A percentile compares a stretch with the other conserved stretches of the same genome.
Conservation (phyloP, 2,797 vertebrate genomes). For the Sitta carolinensis region DNA sequence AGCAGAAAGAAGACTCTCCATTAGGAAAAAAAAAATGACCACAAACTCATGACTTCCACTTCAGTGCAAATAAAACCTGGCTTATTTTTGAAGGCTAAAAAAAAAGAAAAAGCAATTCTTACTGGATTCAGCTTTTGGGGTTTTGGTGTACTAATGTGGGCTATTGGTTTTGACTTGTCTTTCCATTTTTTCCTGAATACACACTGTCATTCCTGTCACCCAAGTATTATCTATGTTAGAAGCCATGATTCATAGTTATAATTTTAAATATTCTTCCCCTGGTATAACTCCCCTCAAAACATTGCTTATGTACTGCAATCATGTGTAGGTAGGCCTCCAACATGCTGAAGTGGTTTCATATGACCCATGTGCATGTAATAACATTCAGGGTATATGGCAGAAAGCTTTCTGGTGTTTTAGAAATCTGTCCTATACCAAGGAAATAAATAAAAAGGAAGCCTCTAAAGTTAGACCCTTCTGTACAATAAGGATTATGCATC, state of each 20-base stretch:
- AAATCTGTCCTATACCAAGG: background rate
- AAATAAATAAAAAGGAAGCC: background rate
- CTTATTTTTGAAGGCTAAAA: background rate
- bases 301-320: background rate
- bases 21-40: background rate
- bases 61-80: background rate
- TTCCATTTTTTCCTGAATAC: background rate
- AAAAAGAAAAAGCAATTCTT: background rate
- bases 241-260: background rate
- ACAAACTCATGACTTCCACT: background rate
- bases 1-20: background rate
- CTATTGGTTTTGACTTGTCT: background rate
- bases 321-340: background rate
- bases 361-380: background rate
- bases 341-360: background rate
- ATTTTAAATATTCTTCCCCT: background rate
- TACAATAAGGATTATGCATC: background rate
- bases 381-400: background rate
- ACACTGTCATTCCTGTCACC: background rate
- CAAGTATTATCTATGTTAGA: background rate
- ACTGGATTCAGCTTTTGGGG: accelerated
- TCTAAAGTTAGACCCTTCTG: background rate
- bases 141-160: background rate
- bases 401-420: background rate
- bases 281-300: background rate